Conservation (phyloP, 2,113 vertebrate species). For the Sardina pilchardus region DNA sequence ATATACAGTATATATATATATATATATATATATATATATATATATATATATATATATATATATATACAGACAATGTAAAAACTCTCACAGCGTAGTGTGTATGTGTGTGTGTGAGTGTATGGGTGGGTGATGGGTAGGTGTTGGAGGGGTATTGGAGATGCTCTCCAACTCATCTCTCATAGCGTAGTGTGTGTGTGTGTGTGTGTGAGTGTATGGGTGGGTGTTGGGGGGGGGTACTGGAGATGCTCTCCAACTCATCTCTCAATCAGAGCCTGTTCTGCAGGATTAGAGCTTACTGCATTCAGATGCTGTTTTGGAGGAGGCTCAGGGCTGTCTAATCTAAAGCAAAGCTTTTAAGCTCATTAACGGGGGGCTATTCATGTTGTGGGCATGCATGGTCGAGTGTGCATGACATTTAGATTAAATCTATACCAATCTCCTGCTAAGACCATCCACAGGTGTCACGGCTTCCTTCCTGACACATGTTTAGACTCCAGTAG, state of each 20-base stretch:
- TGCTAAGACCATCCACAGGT: background rate
- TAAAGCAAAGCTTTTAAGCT: constrained; percentile 11
- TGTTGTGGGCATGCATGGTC: background rate
- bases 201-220: background rate
- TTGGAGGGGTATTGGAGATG: background rate
- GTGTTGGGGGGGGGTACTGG: background rate
- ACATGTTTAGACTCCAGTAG: background rate
- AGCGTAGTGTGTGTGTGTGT: too few relatives aligned
- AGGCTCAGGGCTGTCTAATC: background rate
- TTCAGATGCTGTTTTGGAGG: background rate
- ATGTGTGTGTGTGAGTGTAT: background rate
- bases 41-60: too few relatives aligned
- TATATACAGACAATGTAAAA: background rate
- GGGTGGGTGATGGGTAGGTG: background rate
- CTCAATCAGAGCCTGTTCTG: background rate
- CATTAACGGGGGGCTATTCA: background rate
- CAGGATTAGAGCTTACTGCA: background rate
- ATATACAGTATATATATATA: too few relatives aligned
- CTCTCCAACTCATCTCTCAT: background rate
- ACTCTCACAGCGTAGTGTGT: too few relatives aligned
- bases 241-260: background rate
- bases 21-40: too few relatives aligned
- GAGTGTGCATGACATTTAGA: background rate
- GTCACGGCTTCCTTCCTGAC: background rate
- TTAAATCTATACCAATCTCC: constrained; percentile 16